These are phyloP conservation scores for Discoglossus pictus DNA, from an alignment of 2,797 vertebrate genomes.

Conservation along the genomic window DNA sequence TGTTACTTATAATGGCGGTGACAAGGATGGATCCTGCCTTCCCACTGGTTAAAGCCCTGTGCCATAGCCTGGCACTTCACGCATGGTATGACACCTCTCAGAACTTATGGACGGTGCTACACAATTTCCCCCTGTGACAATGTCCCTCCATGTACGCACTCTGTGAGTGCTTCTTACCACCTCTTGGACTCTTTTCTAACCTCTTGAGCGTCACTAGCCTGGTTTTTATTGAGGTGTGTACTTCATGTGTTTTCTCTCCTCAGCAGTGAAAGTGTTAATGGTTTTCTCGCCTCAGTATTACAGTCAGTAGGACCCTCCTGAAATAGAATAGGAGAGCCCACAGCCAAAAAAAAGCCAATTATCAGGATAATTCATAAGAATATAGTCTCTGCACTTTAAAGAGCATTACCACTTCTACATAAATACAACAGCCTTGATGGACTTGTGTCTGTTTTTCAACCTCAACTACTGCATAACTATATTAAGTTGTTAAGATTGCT, in stretches of 20 bases:
- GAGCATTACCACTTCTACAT: no score
- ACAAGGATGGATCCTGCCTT: background rate
- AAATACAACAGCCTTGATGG: no score
- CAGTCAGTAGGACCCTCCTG: background rate
- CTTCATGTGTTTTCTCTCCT: conserved; percentile 6
- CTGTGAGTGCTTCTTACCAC: conserved; percentile 44
- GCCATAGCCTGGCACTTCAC: background rate
- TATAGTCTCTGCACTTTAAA: no score
- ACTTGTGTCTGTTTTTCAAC: no score
- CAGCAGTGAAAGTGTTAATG: conserved; percentile 13
- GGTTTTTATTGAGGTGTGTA: conserved; percentile 24
- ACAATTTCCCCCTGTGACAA: conserved; percentile 31
- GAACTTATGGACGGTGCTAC: conserved; percentile 39
- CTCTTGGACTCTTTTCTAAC: conserved; percentile 29
- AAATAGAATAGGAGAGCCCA: conserved; percentile 1
- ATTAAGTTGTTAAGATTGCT: no score
- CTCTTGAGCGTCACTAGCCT: conserved; percentile 17
- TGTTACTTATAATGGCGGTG: background rate
- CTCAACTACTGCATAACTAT: no score
- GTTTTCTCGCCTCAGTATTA: conserved; percentile 15
- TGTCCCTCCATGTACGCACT: conserved; percentile 27
- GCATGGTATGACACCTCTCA: conserved; percentile 29
- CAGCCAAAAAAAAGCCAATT: no score
- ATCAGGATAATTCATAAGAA: no score
- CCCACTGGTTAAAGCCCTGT: background rate